Evolutionary conservation across 2,797 vertebrate species (phyloP).

Genomic region (Prunella strophiata): DNA sequence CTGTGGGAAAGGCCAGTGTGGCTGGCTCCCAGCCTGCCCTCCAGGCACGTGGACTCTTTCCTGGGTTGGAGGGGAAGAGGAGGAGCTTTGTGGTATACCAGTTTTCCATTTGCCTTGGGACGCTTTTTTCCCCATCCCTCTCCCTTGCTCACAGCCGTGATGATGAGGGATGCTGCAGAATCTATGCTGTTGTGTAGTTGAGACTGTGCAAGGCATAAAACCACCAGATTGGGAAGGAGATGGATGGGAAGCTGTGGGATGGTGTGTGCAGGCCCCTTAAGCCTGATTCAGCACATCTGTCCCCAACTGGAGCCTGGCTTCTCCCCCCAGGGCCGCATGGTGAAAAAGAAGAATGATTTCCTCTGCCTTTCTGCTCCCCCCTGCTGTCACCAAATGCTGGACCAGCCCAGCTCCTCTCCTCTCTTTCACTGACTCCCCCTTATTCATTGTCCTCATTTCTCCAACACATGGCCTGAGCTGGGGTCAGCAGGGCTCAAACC

Average conservation of each 20-base stretch:
- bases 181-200: neutral
- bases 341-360: neutral
- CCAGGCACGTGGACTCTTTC: accelerated
- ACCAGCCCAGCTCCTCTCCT: neutral
- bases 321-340: neutral
- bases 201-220: neutral
- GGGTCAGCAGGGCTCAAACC: neutral
- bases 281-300: accelerated
- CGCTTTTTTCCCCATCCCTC: accelerated
- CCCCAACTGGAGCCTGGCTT: neutral
- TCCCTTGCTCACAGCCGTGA: neutral
- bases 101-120: accelerated
- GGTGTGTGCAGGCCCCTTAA: accelerated
- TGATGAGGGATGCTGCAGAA: neutral
- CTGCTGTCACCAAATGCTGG: neutral
- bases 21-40: neutral
- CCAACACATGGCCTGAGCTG: neutral
- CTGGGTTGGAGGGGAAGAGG: neutral
- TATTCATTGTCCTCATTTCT: neutral
- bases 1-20: accelerated
- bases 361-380: neutral
- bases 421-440: neutral
- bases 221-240: neutral
- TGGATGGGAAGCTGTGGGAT: neutral
- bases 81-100: neutral